Evolutionary conservation across 2,797 vertebrate species (phyloP), one percentile per base, ranked within the genome.

Genomic region (Oryzias sinensis): DNA sequence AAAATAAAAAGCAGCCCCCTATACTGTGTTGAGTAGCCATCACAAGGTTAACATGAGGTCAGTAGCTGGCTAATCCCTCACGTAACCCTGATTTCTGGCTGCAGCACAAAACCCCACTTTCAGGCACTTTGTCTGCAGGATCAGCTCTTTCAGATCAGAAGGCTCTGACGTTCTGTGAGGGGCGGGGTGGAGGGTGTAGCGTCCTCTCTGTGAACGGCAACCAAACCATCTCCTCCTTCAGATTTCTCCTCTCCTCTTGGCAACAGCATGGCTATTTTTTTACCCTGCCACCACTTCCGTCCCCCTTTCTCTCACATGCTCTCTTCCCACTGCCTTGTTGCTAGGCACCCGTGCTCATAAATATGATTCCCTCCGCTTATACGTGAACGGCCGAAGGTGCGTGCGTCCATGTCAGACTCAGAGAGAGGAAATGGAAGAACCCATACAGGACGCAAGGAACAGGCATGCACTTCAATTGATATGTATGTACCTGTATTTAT

Each of bases 261-360:
- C 87, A 88, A 88, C 86, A 90, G 77, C 85, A 65, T 51, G 58
- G 81, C 80, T 79, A 84, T 89, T 90, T 88, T 88, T 84, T 88
- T 84, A 73, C 79, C 79, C 74, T 68, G 60, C 74, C 69, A 77
- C 80, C 77, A 71, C 79, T 86, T 83, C 74, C 68, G 72, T 81
- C 72, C 79, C 74, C 74, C 58, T 76, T 74, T 81, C 80, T 42
- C 66, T 50, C 57, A 5, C 59, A 45, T 43, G 20, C 70, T 50
- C 50, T 51, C 54, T 24, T 74, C 75, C 74, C 72, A 74, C 74
- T 49, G 62, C 63, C 79, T 69, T 91, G 91, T 91, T 91, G 86
- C 91, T 84, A 83, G 76, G 91, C 89, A 92, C 91, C 91, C 78
- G 3, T 14, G 71, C 81, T 81, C 55, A 53, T 81, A 83, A 87